A percentile compares a stretch with the other conserved stretches of the same genome.
These are phyloP conservation scores for Cryptotermes secundus DNA, from an alignment of 1,140 invertebrate species.

Conservation along the genomic window DNA sequence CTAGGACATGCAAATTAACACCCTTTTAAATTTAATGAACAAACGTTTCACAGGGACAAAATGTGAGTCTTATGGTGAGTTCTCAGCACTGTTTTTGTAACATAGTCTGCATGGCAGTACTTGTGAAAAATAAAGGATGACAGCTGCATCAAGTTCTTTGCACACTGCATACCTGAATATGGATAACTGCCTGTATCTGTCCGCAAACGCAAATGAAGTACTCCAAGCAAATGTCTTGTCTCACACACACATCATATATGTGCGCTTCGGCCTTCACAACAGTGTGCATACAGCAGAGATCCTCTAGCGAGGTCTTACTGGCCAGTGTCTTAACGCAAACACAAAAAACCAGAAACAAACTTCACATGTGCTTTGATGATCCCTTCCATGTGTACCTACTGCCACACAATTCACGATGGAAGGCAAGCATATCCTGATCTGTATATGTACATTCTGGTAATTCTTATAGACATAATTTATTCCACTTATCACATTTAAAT, in stretches of 20 bases:
- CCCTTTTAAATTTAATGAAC: too few relatives aligned
- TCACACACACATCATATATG: constrained; percentile 1
- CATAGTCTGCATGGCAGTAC: constrained; percentile 43
- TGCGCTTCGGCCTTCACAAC: too few relatives aligned
- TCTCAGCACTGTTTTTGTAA: constrained; percentile 38
- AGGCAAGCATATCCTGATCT: constrained; percentile 40
- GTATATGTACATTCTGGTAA: constrained; percentile 39
- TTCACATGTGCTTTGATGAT: constrained; percentile 44
- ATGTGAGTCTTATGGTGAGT: constrained; percentile 39
- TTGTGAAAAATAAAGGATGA: constrained; percentile 50
- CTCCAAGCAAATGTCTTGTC: too few relatives aligned
- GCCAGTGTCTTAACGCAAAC: neutral
- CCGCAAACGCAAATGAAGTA: constrained; percentile 61
- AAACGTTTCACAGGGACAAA: too few relatives aligned
- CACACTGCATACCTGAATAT: constrained; percentile 59
- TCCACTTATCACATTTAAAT: constrained; percentile 44
- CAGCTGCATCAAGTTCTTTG: constrained; percentile 56
- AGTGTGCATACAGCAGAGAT: neutral
- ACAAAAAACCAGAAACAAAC: constrained; percentile 45
- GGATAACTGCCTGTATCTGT: constrained; percentile 73
- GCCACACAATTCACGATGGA: constrained; percentile 50
- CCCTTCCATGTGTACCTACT: constrained; percentile 47
- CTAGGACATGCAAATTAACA: too few relatives aligned
- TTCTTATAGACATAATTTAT: constrained; percentile 37
- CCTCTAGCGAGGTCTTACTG: neutral